A percentile compares a stretch with the other conserved stretches of the same genome.
Conservation (phyloP, 2,113 vertebrate species). For the Benitochromis conjunctus region DNA sequence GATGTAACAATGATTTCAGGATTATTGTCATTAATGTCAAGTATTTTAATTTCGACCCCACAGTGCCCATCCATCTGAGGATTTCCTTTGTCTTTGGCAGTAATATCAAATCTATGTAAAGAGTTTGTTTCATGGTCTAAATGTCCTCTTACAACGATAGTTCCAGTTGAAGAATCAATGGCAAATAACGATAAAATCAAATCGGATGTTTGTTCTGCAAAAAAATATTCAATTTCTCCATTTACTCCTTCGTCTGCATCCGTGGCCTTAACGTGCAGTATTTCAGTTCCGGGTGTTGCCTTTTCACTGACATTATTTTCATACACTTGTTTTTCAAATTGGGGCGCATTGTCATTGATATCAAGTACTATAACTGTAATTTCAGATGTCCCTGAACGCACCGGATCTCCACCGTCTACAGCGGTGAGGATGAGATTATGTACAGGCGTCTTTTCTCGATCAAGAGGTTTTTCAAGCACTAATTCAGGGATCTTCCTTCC, state of each 20-base stretch:
- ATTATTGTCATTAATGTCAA: slow-evolving; percentile 72
- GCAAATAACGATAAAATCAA: slow-evolving; percentile 49
- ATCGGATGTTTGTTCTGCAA: slow-evolving; percentile 64
- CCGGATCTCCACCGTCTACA: slow-evolving; percentile 71
- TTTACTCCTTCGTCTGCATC: slow-evolving; percentile 73
- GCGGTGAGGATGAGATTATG: slow-evolving; percentile 77
- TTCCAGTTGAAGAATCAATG: slow-evolving; percentile 51
- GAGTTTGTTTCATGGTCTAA: slow-evolving; percentile 64
- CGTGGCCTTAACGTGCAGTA: slow-evolving; percentile 74
- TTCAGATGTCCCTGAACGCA: slow-evolving; percentile 65
- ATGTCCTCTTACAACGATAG: slow-evolving; percentile 45
- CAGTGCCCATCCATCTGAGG: slow-evolving; percentile 67
- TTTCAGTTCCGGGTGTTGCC: slow-evolving; percentile 59
- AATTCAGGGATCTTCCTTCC: slow-evolving; percentile 71
- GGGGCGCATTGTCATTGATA: slow-evolving; percentile 85
- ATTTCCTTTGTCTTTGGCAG: slow-evolving; percentile 71
- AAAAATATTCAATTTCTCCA: slow-evolving; percentile 65
- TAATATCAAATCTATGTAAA: slow-evolving; percentile 67
- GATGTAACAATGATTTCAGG: slow-evolving; percentile 74
- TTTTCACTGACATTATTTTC: slow-evolving; percentile 81
- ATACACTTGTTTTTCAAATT: slow-evolving; percentile 78
- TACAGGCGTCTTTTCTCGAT: slow-evolving; percentile 68
- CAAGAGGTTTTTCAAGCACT: slow-evolving; percentile 71
- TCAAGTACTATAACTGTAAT: slow-evolving; percentile 74
- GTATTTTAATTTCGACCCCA: slow-evolving; percentile 62